phyloP scores from a whole-genome alignment of 2,797 vertebrate species.

The Pampus argenteus region DNA sequence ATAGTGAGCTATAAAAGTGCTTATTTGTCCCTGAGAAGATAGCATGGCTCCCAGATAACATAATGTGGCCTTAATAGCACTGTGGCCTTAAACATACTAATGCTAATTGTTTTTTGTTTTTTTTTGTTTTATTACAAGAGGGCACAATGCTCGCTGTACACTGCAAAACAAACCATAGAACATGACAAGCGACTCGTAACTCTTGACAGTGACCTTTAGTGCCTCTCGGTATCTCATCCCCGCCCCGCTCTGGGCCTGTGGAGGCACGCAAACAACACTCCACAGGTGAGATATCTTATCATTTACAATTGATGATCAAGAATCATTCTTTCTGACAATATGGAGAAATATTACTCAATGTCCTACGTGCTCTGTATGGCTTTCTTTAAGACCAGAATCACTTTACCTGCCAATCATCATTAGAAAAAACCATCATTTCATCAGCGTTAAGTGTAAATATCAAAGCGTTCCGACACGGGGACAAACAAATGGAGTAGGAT shows the following conservation, averaged over 20 bases:
- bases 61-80: constrained; percentile 2
- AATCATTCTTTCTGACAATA: constrained; percentile 3
- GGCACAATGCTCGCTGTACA: neutral
- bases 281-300: constrained; percentile 30
- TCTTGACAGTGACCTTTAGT: constrained; percentile 28
- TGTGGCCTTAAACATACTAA: constrained; percentile 25
- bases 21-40: constrained; percentile 1
- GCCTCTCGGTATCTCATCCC: constrained; percentile 23
- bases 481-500: neutral
- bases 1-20: too few relatives aligned
- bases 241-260: neutral
- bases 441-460: neutral
- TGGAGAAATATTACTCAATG: neutral
- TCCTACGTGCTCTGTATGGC: neutral
- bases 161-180: constrained; percentile 34
- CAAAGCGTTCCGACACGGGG: neutral
- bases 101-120: too few relatives aligned
- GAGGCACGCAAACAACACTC: constrained; percentile 20
- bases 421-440: neutral
- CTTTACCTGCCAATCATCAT: neutral
- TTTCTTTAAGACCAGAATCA: neutral
- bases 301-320: constrained; percentile 13
- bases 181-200: constrained; percentile 5
- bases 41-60: neutral
- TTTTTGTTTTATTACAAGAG: constrained; percentile 5